Conservation (phyloP, 2,797 vertebrate species). For the Pogonophryne albipinna region DNA sequence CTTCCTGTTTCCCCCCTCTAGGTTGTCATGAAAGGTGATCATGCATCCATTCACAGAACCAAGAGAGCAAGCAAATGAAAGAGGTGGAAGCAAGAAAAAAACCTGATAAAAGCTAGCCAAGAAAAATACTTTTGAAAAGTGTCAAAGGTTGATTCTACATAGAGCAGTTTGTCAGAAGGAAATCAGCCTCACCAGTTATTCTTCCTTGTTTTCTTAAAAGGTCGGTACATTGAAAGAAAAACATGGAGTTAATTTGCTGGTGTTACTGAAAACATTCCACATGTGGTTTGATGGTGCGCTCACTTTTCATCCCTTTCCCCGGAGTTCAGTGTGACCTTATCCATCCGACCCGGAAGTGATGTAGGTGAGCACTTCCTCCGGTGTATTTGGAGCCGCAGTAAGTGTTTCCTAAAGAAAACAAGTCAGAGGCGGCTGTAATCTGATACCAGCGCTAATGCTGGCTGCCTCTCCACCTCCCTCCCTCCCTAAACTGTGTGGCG, state of each 20-base stretch:
- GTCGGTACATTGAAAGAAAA: conserved; percentile 37
- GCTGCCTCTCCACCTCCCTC: conserved; percentile 57
- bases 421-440: conserved; percentile 73
- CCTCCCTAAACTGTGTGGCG: conserved; percentile 35
- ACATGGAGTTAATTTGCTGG: conserved; percentile 49
- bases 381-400: conserved; percentile 70
- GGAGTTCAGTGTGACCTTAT: conserved; percentile 61
- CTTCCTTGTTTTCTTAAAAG: conserved; percentile 52
- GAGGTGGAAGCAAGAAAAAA: neutral
- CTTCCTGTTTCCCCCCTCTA: conserved; percentile 16
- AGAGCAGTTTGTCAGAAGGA: conserved; percentile 40
- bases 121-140: conserved; percentile 31
- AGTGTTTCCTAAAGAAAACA: conserved; percentile 86
- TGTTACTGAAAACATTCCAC: conserved; percentile 65
- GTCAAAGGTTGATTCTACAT: conserved; percentile 11
- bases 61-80: conserved; percentile 40
- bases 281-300: conserved; percentile 40
- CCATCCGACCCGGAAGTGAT: conserved; percentile 75
- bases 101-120: conserved; percentile 17
- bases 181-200: conserved; percentile 29
- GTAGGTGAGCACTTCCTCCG: conserved; percentile 77
- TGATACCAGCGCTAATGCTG: conserved; percentile 77
- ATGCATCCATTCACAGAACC: conserved; percentile 59
- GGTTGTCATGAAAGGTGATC: conserved; percentile 73
- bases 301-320: conserved; percentile 31